phyloP scores from a whole-genome alignment of 2,797 vertebrate genomes.

The Gallinago nigripennis region DNA sequence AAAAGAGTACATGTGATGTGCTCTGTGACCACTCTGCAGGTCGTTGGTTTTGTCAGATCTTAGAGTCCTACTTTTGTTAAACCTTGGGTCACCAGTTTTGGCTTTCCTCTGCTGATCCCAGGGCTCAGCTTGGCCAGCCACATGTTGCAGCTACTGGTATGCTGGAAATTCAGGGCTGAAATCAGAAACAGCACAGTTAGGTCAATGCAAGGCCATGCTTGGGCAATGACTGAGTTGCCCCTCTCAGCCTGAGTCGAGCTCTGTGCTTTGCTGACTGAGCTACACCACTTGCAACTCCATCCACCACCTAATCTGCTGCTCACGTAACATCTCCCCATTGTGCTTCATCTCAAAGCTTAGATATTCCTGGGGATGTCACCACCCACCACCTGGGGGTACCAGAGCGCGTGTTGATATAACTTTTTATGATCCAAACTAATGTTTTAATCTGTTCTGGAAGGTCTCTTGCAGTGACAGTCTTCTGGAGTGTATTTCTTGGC shows the following conservation, averaged over 20 bases:
- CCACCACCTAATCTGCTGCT: neutral
- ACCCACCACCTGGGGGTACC: neutral
- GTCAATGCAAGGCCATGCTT: fast-evolving
- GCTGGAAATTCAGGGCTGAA: neutral
- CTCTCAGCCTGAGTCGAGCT: neutral
- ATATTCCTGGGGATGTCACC: neutral
- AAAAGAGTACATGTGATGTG: neutral
- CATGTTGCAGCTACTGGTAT: fast-evolving
- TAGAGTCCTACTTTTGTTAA: neutral
- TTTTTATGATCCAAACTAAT: neutral
- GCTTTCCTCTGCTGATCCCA: neutral
- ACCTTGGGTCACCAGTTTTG: too few species aligned
- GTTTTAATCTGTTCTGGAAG: neutral
- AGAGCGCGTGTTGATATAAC: neutral
- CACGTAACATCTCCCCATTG: neutral
- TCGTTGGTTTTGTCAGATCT: neutral
- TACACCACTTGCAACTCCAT: neutral
- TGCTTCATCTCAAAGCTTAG: neutral
- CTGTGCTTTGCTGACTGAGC: neutral
- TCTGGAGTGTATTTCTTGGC: neutral
- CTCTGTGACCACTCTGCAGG: neutral
- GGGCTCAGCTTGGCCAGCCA: fast-evolving
- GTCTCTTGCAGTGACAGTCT: neutral
- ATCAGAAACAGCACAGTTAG: neutral
- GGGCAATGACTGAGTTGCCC: fast-evolving